Evolutionary conservation across 2,888 invertebrate species (phyloP), one percentile per base, ranked within the genome.

Genomic region (Drosophila algonquin): DNA sequence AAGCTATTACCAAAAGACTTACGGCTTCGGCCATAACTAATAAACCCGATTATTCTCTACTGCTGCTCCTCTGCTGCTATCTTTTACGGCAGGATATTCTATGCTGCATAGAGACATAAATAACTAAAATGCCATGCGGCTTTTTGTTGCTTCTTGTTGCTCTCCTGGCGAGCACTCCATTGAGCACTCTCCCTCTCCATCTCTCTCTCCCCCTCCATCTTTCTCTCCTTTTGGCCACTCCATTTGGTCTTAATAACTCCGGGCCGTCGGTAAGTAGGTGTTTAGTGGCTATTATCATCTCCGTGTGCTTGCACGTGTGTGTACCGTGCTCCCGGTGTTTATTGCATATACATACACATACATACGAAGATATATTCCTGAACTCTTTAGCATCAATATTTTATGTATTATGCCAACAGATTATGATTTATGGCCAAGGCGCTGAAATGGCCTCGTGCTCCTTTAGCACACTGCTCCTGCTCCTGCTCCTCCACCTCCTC

Each of bases 361-460:
- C 24, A 24, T 24, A 21, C 21, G 3, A 21, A 21, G 21, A 21
- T 54, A 10, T 59, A 16, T 56, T 79, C 74, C 74, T 81, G 84
- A 85, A 85, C 88, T 85, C 85, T 85, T 85, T 88, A 76, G 88
- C 76, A 78, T 86, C 88, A 88, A 85, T 85, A 88, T 86, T 88
- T 85, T 88, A 88, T 88, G 86, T 86, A 86, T 81, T 87, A 73
- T 74, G 86, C 83, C 73, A 78, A 70, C 73, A 85, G 88, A 85
- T 85, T 85, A 85, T 85, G 85, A 85, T 85, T 85, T 88, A 85
- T 85, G 81, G 67, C 72, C 69, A 62, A 40, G 77, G 63, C 65
- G 65, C 57, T 77, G 55, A 69, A 76, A 76, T 62, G 60, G 63
- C 56, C 30, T 45, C 21, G 32, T 58, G 56, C 21, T n/a, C 24